Evolutionary conservation across 2,113 vertebrate species (phyloP), one percentile per base, ranked within the genome.

Genomic region (Phoxinus phoxinus): DNA sequence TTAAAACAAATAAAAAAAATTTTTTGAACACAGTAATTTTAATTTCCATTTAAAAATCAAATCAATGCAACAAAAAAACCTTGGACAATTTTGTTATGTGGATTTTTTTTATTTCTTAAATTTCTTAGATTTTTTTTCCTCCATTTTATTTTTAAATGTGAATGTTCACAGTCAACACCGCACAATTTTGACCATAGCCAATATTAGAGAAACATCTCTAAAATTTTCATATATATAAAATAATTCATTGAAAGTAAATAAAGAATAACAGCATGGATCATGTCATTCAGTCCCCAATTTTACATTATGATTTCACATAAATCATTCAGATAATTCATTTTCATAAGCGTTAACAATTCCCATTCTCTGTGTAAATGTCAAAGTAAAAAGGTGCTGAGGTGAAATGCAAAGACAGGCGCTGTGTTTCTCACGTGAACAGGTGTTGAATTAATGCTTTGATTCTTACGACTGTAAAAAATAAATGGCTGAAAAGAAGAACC

Each of bases 181-280:
- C 76, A 83, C 72, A 30, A 84, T 86, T 85, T 74, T 77, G 59
- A 86, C 59, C 83, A 86, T 86, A 30, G 80, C 88, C 86, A 71
- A 73, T 84, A 85, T 88, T 85, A 89, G 86, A 88, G 86, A 83
- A 81, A 85, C 87, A 75, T 84, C 78, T 89, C 75, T 81, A 88
- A 77, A 59, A 85, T 76, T 3, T 81, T 81, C 46, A 58, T 72
- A 83, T 88, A 88, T 88, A 88, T 85, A 89, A 85, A 87, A 88
- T 86, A 83, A 78, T 86, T 87, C 48, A 84, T 89, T 85, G 71
- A 89, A 88, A 85, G 72, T 84, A 89, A 89, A 88, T 89, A 74
- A 88, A 71, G 85, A 86, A 88, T 80, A 86, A 89, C 89, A 88
- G 85, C 87, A 85, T 78, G 73, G 69, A 86, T 86, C 76, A 84